A percentile compares a stretch with the other conserved stretches of the same genome.
These are phyloP conservation scores for Oscheius onirici DNA, from an alignment of 2,888 invertebrate genomes.

Conservation along the genomic window DNA sequence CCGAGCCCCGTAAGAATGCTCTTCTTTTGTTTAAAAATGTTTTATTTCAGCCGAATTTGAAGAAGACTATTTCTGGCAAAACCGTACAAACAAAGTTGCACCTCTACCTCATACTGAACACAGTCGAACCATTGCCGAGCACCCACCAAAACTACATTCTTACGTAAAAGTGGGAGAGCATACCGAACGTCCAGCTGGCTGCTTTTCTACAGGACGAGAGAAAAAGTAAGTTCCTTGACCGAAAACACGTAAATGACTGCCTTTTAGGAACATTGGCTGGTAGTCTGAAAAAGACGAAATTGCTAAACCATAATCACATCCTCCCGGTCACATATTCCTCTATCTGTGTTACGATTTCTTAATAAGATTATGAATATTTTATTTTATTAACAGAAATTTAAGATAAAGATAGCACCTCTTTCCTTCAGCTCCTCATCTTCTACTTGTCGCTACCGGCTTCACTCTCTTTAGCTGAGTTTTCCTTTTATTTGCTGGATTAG, in stretches of 20 bases:
- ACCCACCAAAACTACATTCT: constrained; percentile 56
- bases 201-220: not conserved
- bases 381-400: not conserved
- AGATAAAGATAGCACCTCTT: too few species aligned
- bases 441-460: constrained; percentile 4
- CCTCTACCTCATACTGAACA: constrained; percentile 45
- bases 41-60: constrained; percentile 36
- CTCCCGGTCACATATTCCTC: not conserved
- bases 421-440: not conserved
- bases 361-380: not conserved
- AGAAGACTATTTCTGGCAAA: constrained; percentile 46
- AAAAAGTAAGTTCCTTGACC: not conserved
- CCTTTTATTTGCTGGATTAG: not conserved
- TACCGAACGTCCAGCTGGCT: not conserved
- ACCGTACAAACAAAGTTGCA: constrained; percentile 29
- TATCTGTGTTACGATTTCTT: not conserved
- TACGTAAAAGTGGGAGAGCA: constrained; percentile 49
- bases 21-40: not conserved
- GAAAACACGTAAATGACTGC: not conserved
- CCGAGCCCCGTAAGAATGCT: constrained; percentile 39
- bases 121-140: constrained; percentile 41
- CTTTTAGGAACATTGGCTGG: constrained; percentile 5
- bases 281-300: not conserved
- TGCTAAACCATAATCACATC: not conserved
- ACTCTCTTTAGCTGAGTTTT: not conserved